Percentiles rank a stretch among this genome's conserved stretches.
Conservation (phyloP, 2,113 vertebrate genomes). For the Petromus typicus region DNA sequence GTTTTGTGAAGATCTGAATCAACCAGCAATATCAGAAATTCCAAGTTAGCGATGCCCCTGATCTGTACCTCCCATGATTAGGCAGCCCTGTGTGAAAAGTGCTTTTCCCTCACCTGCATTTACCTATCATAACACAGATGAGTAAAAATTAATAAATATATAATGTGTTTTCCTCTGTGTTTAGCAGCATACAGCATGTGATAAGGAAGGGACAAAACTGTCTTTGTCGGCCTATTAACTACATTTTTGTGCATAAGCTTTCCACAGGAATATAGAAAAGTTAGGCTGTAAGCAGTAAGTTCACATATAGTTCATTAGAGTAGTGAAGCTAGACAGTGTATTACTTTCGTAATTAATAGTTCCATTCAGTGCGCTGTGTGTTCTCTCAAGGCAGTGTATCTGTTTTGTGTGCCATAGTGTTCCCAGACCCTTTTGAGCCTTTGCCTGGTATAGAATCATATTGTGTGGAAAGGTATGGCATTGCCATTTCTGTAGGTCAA, state of each 20-base stretch:
- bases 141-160: background rate
- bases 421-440: background rate
- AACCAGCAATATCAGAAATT: background rate
- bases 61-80: background rate
- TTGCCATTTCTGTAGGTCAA: background rate
- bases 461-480: background rate
- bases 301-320: background rate
- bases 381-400: background rate
- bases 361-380: background rate
- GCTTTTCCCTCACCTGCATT: background rate
- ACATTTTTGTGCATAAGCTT: background rate
- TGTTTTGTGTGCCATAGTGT: background rate
- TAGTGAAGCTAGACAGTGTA: background rate
- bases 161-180: background rate
- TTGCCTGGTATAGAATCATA: background rate
- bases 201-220: background rate
- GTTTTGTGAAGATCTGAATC: background rate
- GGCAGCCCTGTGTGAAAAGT: background rate
- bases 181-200: background rate
- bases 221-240: background rate
- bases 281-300: too few species aligned
- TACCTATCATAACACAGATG: background rate
- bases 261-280: background rate
- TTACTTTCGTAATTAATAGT: background rate
- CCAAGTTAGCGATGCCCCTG: background rate